Conservation (phyloP, 2,888 invertebrate genomes). For the Malthinus seriepunctatus region DNA sequence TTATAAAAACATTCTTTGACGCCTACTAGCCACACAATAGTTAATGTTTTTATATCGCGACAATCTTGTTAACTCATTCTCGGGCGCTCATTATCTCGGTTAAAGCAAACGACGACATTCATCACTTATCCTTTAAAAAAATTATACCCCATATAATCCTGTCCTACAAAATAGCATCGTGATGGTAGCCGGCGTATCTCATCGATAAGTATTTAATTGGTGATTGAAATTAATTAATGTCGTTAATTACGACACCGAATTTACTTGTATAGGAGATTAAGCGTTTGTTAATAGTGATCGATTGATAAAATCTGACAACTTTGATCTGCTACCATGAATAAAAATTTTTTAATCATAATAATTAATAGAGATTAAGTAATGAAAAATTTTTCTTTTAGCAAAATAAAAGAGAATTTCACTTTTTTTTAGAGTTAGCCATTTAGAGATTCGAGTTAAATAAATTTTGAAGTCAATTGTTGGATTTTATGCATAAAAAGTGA, state of each 20-base stretch:
- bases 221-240: constrained; percentile 25
- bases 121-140: constrained; percentile 14
- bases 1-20: constrained; percentile 24
- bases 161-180: constrained; percentile 13
- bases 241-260: constrained; percentile 17
- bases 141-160: constrained; percentile 15
- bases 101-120: constrained; percentile 16
- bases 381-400: no score
- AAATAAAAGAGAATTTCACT: no score
- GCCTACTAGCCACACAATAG: constrained; percentile 22
- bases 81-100: constrained; percentile 23
- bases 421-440: no score
- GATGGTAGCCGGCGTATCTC: constrained; percentile 22
- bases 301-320: constrained; percentile 3
- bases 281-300: constrained; percentile 3
- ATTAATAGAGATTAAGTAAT: no score
- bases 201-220: constrained; percentile 29
- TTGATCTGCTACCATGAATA: neutral
- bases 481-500: no score
- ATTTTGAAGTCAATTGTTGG: no score
- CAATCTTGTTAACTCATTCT: constrained; percentile 32
- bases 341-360: no score
- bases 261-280: constrained; percentile 5
- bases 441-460: no score
- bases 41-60: constrained; percentile 26